Evolutionary conservation across 2,797 vertebrate species (phyloP), one percentile per base, ranked within the genome.

Genomic region (Mus spretus): DNA sequence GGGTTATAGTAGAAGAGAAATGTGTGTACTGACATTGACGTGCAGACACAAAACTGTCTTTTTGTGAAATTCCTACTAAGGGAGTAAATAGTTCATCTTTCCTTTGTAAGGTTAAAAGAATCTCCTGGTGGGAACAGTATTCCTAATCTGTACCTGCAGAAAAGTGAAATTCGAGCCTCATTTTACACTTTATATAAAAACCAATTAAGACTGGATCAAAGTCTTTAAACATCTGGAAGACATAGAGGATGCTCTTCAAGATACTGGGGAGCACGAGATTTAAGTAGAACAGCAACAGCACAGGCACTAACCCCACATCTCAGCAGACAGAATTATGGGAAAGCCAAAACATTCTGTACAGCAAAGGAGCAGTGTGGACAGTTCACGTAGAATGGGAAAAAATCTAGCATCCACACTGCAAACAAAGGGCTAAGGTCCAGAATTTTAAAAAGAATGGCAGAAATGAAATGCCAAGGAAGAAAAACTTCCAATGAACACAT

Each of bases 31-130:
- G 7, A 13, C 63, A 85, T 57, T 24, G 1, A 86, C 67, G 22
- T 90, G 24, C 80, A 93, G 84, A 74, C 31, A 82, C 24, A 82
- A 91, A 89, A 55, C 57, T 81, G 47, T 77, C 78, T 89, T 55
- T 24, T 72, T 63, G n/a, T 34, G 37, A 57, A 19, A 75, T 84
- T 84, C 34, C 67, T 63, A 75, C 28, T 89, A 50, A 67, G 50
- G 40, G 28, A 82, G 22, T 22, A 82, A 82, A 59, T 82, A 24
- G 12, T 59, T 59, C 12, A 59, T 26, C 13, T 22, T 80, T 80
- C n/a, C 50, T 81, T 14, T 59, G 20, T 59, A 82, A 82, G 15
- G 59, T 84, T 40, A 65, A 31, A 65, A 84, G 40, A 28, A 31
- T 59, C 8, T 63, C 37, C 22, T 63, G 37, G 59, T 63, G 17